Evolutionary conservation across 2,888 invertebrate genomes (phyloP).

Genomic region (Scaptomyza caliginosa): DNA sequence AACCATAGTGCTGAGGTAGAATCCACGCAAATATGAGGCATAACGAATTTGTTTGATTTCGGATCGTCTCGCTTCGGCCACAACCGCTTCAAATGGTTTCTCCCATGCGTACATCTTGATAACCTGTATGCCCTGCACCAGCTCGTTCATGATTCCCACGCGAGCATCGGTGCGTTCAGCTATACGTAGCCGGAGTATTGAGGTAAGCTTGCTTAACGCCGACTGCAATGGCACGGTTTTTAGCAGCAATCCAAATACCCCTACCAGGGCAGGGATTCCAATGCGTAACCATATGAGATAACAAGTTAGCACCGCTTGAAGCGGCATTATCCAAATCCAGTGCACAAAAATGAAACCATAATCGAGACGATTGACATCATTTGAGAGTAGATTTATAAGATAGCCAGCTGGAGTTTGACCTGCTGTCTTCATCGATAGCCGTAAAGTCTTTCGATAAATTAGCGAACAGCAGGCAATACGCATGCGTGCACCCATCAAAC

Average conservation of each 20-base stretch:
- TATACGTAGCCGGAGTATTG: conserved; percentile 88
- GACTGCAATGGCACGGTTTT: conserved; percentile 93
- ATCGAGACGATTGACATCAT: conserved; percentile 97
- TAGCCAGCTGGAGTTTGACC: conserved; percentile 92
- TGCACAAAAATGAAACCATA: conserved; percentile 92
- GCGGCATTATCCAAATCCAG: conserved; percentile 94
- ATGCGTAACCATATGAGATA: conserved; percentile 91
- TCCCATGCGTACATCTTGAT: conserved; percentile 99
- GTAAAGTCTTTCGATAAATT: conserved; percentile 86
- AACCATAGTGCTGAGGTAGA: conserved; percentile 89
- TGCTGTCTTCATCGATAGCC: conserved; percentile 88
- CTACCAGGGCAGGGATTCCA: conserved; percentile 90
- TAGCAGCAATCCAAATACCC: conserved; percentile 90
- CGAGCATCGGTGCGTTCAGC: conserved; percentile 95
- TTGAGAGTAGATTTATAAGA: conserved; percentile 95
- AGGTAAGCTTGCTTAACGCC: conserved; percentile 82
- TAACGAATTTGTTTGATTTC: conserved; percentile 87
- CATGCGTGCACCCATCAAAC: conserved; percentile 87
- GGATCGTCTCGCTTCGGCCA: conserved; percentile 89
- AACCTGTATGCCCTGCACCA: conserved; percentile 96
- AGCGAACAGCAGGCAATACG: conserved; percentile 87
- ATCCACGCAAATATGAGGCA: conserved; percentile 88
- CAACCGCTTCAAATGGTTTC: conserved; percentile 93
- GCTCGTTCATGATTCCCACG: conserved; percentile 97
- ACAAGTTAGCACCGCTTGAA: conserved; percentile 87